Evolutionary conservation across 2,797 vertebrate species (phyloP).

Genomic region (Pterois miles): DNA sequence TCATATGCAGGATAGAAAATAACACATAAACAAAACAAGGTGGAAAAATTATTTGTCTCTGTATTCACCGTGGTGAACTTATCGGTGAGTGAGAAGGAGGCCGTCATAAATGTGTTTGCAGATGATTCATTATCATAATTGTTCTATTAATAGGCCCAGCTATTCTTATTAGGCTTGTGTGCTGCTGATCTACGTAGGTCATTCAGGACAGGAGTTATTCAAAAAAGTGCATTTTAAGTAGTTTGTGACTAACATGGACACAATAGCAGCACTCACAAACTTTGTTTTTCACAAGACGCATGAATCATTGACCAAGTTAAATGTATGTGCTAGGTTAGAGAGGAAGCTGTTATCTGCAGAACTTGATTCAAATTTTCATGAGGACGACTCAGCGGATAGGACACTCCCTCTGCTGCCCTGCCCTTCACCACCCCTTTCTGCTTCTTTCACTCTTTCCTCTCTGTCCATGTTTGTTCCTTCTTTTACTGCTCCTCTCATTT

Average conservation of each 20-base stretch:
- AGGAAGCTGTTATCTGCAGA: slow-evolving; percentile 75
- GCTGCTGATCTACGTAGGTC: slow-evolving; percentile 63
- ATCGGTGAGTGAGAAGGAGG: slow-evolving; percentile 72
- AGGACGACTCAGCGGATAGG: slow-evolving; percentile 75
- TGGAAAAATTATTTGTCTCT: background rate
- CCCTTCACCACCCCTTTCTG: slow-evolving; percentile 15
- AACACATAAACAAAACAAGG: slow-evolving; percentile 5
- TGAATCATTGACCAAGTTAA: slow-evolving; percentile 22
- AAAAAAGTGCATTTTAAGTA: slow-evolving; percentile 60
- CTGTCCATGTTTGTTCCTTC: slow-evolving; percentile 11
- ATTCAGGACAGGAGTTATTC: slow-evolving; percentile 65
- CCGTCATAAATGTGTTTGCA: slow-evolving; percentile 76
- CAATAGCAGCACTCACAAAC: slow-evolving; percentile 10
- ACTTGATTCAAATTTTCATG: slow-evolving; percentile 83
- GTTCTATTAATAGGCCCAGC: slow-evolving; percentile 77
- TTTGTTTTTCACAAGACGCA: background rate
- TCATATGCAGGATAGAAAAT: no score
- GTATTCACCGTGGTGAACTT: slow-evolving; percentile 39
- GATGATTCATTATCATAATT: slow-evolving; percentile 80
- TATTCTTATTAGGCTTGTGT: slow-evolving; percentile 67
- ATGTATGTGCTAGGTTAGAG: slow-evolving; percentile 47
- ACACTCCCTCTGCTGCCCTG: slow-evolving; percentile 18
- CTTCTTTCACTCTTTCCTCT: slow-evolving; percentile 15
- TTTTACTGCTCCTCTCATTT: slow-evolving; percentile 1
- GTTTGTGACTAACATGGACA: slow-evolving; percentile 39